These are phyloP conservation scores for Rhodeus uyekii DNA, from an alignment of 2,797 vertebrate species.

Conservation along the genomic window DNA sequence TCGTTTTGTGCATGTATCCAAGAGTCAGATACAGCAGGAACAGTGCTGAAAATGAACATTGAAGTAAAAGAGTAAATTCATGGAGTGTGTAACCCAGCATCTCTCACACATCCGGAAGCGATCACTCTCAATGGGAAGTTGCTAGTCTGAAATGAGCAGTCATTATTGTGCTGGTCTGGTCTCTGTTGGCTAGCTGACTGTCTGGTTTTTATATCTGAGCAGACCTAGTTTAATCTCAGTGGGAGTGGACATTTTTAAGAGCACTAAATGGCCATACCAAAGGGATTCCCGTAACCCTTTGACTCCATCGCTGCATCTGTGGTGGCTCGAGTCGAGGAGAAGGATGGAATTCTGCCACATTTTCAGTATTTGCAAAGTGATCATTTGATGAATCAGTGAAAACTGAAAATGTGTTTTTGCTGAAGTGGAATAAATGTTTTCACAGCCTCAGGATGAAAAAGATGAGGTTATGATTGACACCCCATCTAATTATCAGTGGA, in stretches of 20 bases:
- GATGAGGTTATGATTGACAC: constrained; percentile 47
- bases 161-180: neutral
- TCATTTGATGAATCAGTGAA: neutral
- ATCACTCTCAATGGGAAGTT: neutral
- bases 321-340: constrained; percentile 34
- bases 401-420: neutral
- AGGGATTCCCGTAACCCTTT: constrained; percentile 38
- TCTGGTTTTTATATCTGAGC: constrained; percentile 15
- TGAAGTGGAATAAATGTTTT: constrained; percentile 27
- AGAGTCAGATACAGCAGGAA: neutral
- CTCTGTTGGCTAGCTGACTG: neutral
- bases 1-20: neutral
- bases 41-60: neutral
- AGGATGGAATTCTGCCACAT: neutral
- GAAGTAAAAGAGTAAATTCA: too few species aligned
- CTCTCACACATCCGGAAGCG: neutral
- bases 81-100: neutral
- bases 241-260: constrained; percentile 19
- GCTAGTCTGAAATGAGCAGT: neutral
- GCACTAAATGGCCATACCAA: constrained; percentile 32
- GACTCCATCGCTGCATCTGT: constrained; percentile 30
- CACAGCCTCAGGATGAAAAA: constrained; percentile 16
- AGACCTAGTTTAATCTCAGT: constrained; percentile 13
- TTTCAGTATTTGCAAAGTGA: neutral
- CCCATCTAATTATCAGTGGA: constrained; percentile 43